Conservation (phyloP, 2,113 vertebrate species). For the Aegithalos caudatus region DNA sequence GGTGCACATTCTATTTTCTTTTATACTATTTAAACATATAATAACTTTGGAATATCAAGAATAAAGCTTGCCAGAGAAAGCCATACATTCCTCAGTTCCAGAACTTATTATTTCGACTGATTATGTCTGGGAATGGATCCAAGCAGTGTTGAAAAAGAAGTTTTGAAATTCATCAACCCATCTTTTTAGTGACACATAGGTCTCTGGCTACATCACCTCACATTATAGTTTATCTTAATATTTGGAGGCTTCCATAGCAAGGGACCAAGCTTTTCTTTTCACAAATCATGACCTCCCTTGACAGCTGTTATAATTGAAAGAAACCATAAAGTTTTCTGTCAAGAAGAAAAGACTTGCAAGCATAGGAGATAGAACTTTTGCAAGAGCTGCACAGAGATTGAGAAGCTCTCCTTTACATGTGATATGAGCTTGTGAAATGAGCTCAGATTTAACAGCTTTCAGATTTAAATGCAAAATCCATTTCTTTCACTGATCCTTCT, state of each 20-base stretch:
- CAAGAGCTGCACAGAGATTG: neutral
- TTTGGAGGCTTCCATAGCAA: neutral
- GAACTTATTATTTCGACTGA: neutral
- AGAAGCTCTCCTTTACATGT: neutral
- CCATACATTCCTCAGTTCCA: neutral
- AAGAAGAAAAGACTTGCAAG: neutral
- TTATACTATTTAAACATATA: neutral
- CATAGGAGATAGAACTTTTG: neutral
- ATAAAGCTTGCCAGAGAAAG: neutral
- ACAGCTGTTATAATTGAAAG: neutral
- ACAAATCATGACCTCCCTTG: neutral
- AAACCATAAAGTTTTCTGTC: neutral
- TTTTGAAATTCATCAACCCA: neutral
- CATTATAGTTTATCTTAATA: conserved; percentile 10
- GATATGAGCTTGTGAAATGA: neutral
- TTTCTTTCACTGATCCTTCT: neutral
- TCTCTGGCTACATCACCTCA: neutral
- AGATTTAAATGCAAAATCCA: neutral
- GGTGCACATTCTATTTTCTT: neutral
- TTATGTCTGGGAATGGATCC: neutral
- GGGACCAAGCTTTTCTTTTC: neutral
- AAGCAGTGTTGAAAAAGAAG: neutral
- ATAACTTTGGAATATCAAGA: neutral
- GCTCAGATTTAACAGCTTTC: neutral
- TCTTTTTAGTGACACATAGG: neutral